phyloP scores from a whole-genome alignment of 2,113 vertebrate species.

The Corythornis vintsioides region DNA sequence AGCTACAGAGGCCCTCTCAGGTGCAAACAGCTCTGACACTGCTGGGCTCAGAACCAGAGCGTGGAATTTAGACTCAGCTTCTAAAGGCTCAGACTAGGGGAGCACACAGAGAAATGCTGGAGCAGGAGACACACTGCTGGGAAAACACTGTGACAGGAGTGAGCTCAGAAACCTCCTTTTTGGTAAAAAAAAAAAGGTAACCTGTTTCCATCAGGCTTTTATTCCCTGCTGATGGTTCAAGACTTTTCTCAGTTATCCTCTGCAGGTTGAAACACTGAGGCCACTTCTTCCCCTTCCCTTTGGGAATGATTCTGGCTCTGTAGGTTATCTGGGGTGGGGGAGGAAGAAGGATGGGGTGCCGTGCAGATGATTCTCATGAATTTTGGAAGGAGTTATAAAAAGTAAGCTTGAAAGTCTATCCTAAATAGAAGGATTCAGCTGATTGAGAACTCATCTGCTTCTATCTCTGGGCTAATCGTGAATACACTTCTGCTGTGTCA shows the following conservation, averaged over 20 bases:
- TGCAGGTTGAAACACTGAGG: not conserved
- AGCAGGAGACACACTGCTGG: not conserved
- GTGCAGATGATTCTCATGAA: slow-evolving; percentile 29
- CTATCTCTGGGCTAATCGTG: slow-evolving; percentile 59
- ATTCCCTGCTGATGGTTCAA: not conserved
- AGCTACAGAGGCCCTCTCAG: rapidly evolving
- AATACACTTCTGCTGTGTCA: slow-evolving; percentile 56
- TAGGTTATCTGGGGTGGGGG: not conserved
- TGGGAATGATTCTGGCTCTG: not conserved
- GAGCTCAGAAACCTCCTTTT: not conserved
- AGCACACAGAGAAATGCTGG: not conserved
- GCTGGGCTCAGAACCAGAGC: not conserved
- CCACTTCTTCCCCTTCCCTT: not conserved
- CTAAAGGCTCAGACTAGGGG: not conserved
- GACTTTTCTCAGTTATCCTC: not conserved
- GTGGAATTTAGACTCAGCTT: not conserved
- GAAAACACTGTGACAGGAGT: not conserved
- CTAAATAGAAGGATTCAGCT: slow-evolving; percentile 54
- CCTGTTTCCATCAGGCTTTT: not conserved
- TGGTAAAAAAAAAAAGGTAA: not conserved
- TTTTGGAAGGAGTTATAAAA: slow-evolving; percentile 63
- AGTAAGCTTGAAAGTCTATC: slow-evolving; percentile 49
- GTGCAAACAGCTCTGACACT: not conserved
- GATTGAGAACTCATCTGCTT: slow-evolving; percentile 61
- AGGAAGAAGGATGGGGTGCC: not conserved